phyloP scores from a whole-genome alignment of 2,113 vertebrate species.

The Chaenogobius annularis region DNA sequence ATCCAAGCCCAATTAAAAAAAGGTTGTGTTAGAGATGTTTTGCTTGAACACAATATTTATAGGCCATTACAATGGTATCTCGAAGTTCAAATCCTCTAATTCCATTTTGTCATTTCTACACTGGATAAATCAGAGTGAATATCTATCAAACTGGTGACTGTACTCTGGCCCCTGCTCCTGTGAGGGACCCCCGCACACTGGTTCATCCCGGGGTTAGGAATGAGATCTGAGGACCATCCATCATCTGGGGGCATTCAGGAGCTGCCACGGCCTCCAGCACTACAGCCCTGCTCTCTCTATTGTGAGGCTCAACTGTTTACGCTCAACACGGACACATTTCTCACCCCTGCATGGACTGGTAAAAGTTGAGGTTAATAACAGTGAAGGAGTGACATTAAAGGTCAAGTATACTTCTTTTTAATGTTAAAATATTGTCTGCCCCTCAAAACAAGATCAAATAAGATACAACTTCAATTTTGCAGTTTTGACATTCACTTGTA shows the following conservation, averaged over 20 bases:
- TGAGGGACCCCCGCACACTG: slow-evolving; percentile 1
- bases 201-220: slow-evolving; percentile 61
- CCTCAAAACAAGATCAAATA: too few relatives aligned
- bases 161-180: neutral
- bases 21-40: too few relatives aligned
- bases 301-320: slow-evolving; percentile 34
- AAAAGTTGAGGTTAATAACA: neutral
- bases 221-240: slow-evolving; percentile 39
- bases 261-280: slow-evolving; percentile 35
- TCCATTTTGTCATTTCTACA: too few relatives aligned
- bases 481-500: too few relatives aligned
- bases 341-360: slow-evolving; percentile 6
- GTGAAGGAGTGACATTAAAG: too few relatives aligned
- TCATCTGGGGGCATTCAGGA: slow-evolving; percentile 49
- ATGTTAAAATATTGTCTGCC: too few relatives aligned
- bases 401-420: too few relatives aligned
- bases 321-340: slow-evolving; percentile 9
- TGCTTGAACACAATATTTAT: too few relatives aligned
- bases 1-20: too few relatives aligned
- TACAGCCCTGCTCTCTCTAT: slow-evolving; percentile 22
- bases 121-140: neutral
- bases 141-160: slow-evolving; percentile 2
- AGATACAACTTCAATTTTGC: too few relatives aligned
- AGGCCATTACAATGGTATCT: too few relatives aligned
- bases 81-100: too few relatives aligned